Evolutionary conservation across 2,888 invertebrate genomes (phyloP), one percentile per base, ranked within the genome.

Genomic region (Drosophila tanythrix): DNA sequence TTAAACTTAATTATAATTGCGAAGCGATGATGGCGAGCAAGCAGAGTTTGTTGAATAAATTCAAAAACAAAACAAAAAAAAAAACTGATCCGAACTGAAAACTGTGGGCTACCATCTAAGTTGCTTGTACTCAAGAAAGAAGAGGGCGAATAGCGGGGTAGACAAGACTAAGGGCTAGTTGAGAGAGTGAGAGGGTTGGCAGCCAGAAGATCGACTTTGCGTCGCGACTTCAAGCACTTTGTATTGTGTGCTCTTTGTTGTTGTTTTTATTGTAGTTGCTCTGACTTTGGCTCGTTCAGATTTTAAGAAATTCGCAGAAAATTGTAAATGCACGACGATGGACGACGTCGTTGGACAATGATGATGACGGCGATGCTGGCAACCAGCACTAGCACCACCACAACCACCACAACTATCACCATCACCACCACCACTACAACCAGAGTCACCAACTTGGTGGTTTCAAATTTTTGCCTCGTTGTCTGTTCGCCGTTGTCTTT

Each of bases 1-100:
- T 92, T 92, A 92, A 91, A 91, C 88, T 90, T 92, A 92, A 92
- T 92, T 92, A 92, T 91, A 91, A 91, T 91, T 89, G 89, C 88
- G 90, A 88, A 88, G 90, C 91, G 86, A 87, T 90, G 90, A 90
- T 86, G 89, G 83, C 88, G 89, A 86, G 90, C 88, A 83, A 70
- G 66, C 79, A 66, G 64, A 68, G 68, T 74, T 79, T 69, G 71
- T 79, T 79, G 74, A 79, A 80, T 79, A 82, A 80, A 80, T 81
- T 79, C 69, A 36, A 31, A 43, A 70, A 56, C 3, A 21, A 21
- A 11, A 6, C 10, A 33, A 31, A 55, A 40, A 25, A n/a, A 36
- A 36, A 33, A 31, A 27, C 27, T 10, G 21, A 21, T 21, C 46
- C 21, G 13, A 43, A 48, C 40, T 52, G 7, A 59, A 59, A 56